phyloP scores from a whole-genome alignment of 2,797 vertebrate genomes.

The Holocentrus rufus region DNA sequence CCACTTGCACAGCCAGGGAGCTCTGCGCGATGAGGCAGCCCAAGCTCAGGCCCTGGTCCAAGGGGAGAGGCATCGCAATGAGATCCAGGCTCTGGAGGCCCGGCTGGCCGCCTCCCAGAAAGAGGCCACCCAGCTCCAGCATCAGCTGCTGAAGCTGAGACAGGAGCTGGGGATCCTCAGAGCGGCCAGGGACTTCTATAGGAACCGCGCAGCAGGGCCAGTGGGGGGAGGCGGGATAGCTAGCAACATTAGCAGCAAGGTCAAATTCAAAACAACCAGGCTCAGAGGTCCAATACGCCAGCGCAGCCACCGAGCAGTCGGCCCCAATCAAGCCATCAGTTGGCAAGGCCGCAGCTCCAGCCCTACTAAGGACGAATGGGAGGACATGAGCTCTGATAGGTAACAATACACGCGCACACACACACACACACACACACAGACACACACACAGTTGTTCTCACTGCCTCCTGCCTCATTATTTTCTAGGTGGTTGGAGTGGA shows the following conservation, averaged over 20 bases:
- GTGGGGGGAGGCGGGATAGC: conserved; percentile 57
- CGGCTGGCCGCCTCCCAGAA: conserved; percentile 79
- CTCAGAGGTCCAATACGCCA: conserved; percentile 81
- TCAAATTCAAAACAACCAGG: conserved; percentile 86
- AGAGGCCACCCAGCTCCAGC: conserved; percentile 80
- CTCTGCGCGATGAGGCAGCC: conserved; percentile 75
- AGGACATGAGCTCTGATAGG: conserved; percentile 95
- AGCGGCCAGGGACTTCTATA: conserved; percentile 81
- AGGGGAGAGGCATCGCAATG: conserved; percentile 76
- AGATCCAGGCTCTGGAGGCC: conserved; percentile 79
- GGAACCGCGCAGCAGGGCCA: conserved; percentile 69
- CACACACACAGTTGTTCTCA: conserved; percentile 59
- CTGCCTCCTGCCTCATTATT: conserved; percentile 91
- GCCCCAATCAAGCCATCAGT: conserved; percentile 91
- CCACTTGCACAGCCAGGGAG: conserved; percentile 75
- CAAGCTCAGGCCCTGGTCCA: conserved; percentile 71
- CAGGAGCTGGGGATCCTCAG: conserved; percentile 82
- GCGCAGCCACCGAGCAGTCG: conserved; percentile 83
- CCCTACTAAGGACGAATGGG: conserved; percentile 95
- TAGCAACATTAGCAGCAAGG: conserved; percentile 80
- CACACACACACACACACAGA: conserved; percentile 49
- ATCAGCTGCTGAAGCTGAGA: conserved; percentile 81
- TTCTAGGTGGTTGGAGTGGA: conserved; percentile 74
- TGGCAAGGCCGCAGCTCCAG: conserved; percentile 87
- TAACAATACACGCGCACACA: conserved; percentile 77